phyloP scores from a whole-genome alignment of 2,797 vertebrate genomes.

The Crocidura indochinensis region DNA sequence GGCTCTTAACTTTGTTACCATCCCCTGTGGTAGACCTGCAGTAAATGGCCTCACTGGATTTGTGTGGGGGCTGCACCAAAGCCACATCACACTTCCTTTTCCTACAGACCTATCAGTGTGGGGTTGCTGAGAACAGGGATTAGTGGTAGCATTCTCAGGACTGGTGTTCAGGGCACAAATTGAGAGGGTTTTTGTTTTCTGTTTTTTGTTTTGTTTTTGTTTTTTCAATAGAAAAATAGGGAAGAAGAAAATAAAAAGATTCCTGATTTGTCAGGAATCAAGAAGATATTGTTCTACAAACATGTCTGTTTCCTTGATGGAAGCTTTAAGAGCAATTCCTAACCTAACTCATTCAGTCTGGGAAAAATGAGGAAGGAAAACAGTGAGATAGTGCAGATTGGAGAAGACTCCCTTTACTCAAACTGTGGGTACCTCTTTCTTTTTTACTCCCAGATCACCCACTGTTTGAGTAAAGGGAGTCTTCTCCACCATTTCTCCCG shows the following conservation, averaged over 20 bases:
- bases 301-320: not conserved
- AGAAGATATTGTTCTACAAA: not conserved
- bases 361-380: not conserved
- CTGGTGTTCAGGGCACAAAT: not conserved
- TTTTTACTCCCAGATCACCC: not conserved
- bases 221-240: too few relatives aligned
- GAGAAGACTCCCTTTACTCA: not conserved
- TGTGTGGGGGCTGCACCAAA: not conserved
- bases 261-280: conserved; percentile 1
- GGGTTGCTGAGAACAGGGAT: not conserved
- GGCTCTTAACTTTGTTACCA: conserved; percentile 70
- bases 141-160: not conserved
- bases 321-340: not conserved
- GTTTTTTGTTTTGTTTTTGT: not conserved
- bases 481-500: not conserved
- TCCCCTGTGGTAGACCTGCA: conserved; percentile 3
- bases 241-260: not conserved
- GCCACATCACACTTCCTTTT: accelerated
- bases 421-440: not conserved
- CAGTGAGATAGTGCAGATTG: too few relatives aligned
- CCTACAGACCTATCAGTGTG: accelerated
- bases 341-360: not conserved
- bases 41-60: not conserved
- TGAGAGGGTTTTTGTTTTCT: not conserved
- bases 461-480: accelerated